A percentile compares a stretch with the other conserved stretches of the same genome.
These are phyloP conservation scores for Drosophila pruinosa DNA, from an alignment of 1,140 invertebrate genomes.

Conservation along the genomic window DNA sequence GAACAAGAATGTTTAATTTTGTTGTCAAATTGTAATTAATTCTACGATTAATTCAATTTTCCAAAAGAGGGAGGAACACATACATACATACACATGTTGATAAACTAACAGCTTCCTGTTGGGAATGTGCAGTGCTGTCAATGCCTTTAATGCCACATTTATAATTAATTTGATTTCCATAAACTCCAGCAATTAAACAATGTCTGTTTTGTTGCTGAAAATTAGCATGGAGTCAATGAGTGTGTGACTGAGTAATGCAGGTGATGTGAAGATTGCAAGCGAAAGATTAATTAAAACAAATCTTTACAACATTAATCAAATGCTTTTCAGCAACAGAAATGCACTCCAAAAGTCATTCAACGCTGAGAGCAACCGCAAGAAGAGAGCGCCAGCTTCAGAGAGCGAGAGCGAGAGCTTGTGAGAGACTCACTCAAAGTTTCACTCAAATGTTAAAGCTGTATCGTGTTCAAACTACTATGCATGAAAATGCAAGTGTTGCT, in stretches of 20 bases:
- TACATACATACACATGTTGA: no score
- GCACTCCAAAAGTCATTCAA: constrained; percentile 68
- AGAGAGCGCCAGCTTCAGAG: not conserved
- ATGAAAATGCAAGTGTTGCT: constrained; percentile 75
- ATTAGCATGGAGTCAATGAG: constrained; percentile 26
- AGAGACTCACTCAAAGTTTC: constrained; percentile 16
- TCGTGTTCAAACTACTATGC: constrained; percentile 36
- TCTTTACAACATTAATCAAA: constrained; percentile 72
- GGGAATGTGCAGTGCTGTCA: constrained; percentile 55
- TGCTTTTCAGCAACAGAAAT: constrained; percentile 40
- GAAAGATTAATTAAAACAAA: constrained; percentile 62
- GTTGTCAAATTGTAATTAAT: not conserved
- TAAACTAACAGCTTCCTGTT: constrained; percentile 46
- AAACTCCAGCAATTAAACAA: constrained; percentile 57
- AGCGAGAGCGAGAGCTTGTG: not conserved
- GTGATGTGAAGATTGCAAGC: constrained; percentile 48
- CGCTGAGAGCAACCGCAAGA: constrained; percentile 15
- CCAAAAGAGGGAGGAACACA: not conserved
- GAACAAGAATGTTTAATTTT: not conserved
- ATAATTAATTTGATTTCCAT: constrained; percentile 41
- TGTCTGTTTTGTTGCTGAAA: constrained; percentile 44
- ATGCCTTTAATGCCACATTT: constrained; percentile 63
- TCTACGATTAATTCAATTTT: not conserved
- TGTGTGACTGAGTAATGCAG: constrained; percentile 10
- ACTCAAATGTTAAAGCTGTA: constrained; percentile 62